Conservation (phyloP, 2,797 vertebrate species). For the Serranus cabrilla region DNA sequence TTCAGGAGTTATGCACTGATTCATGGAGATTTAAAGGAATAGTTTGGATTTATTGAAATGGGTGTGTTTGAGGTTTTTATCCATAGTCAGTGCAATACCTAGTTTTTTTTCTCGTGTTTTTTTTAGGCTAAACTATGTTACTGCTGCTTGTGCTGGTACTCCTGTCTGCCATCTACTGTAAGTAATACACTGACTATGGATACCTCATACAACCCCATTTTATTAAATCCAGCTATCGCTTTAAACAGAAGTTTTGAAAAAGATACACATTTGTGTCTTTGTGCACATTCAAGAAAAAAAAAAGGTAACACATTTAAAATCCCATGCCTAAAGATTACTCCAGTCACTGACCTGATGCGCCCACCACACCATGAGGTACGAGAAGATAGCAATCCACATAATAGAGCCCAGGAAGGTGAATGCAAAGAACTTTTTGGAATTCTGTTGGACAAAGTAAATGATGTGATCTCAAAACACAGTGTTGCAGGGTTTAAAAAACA, state of each 20-base stretch:
- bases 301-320: neutral
- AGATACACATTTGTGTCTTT: neutral
- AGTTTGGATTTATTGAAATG: too few species aligned
- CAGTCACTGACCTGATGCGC: constrained; percentile 92
- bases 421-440: constrained; percentile 89
- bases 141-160: too few species aligned
- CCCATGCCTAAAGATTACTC: neutral
- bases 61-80: too few species aligned
- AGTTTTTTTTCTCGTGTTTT: too few species aligned
- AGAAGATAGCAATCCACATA: constrained; percentile 93
- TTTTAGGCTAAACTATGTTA: too few species aligned
- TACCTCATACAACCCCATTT: too few species aligned
- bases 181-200: too few species aligned
- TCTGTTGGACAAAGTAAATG: constrained; percentile 79
- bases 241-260: too few species aligned
- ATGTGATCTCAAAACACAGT: constrained; percentile 1
- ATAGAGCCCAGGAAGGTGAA: constrained; percentile 94
- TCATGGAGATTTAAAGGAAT: too few species aligned
- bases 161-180: too few species aligned
- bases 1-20: neutral
- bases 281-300: neutral
- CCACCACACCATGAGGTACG: constrained; percentile 99
- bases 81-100: too few species aligned
- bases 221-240: too few species aligned
- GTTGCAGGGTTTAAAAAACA: neutral